Evolutionary conservation across 2,113 vertebrate species (phyloP), one percentile per base, ranked within the genome.

Genomic region (Strix uralensis): DNA sequence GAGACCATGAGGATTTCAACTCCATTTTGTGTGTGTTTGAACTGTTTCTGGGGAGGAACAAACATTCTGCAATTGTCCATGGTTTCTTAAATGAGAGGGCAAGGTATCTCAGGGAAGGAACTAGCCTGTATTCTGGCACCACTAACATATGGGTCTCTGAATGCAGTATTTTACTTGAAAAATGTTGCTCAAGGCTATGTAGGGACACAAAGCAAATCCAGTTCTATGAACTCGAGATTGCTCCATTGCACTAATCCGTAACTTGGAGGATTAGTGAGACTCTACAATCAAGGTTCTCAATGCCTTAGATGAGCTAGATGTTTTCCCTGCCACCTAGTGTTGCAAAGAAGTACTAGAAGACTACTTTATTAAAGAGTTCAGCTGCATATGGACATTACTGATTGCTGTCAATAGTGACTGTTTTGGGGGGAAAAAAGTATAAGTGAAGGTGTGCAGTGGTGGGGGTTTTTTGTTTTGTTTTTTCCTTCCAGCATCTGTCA

Each of bases 261-360:
- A 22, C 63, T 44, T 47, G 19, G 46, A 47, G 46, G 18, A 47
- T 19, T 47, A 30, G 49, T 32, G 54, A 22, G 30, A 12, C n/a
- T 67, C 21, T 52, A 15, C 12, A 2, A 36, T 75, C 26, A 9
- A 18, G 22, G 22, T 51, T 59, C 44, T 73, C 9, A 1, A 3
- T 38, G 27, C 40, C 3, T 2, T 16, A 30, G 32, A 16, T 54
- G 49, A 78, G 23, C 22, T 29, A 13, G 59, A 4, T 65, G 34
- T 77, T 69, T 51, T 89, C n/a, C 40, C 40, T 91, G 91, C 93
- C 91, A 81, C 62, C 93, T 96, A 85, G 86, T 61, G 93, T 81
- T 95, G n/a, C 57, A 79, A 40, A 15, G 55, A 46, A 80, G 82
- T 26, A 63, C 62, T 47, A 22, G n/a, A 51, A 29, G 12, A 32